phyloP scores from a whole-genome alignment of 1,140 invertebrate genomes.

The Pogonus chalceus region DNA sequence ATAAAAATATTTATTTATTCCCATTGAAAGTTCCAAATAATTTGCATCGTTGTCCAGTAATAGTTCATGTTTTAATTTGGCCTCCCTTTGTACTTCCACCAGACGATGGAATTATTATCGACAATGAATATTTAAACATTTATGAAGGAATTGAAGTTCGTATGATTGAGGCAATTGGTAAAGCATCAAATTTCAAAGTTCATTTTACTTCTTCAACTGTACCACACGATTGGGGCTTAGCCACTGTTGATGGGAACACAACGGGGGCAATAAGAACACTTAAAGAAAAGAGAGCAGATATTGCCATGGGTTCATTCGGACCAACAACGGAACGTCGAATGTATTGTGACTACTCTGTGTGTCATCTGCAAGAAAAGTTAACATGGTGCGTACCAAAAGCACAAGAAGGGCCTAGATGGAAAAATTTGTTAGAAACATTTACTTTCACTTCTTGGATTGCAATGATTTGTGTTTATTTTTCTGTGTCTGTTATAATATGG shows the following conservation, averaged over 20 bases:
- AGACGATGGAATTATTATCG: background rate
- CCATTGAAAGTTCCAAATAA: slow-evolving; percentile 20
- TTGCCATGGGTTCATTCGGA: slow-evolving; percentile 15
- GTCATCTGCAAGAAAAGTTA: slow-evolving; percentile 14
- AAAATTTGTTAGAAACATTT: background rate
- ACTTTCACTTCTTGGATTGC: slow-evolving; percentile 1
- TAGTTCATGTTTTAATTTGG: slow-evolving; percentile 15
- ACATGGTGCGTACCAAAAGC: slow-evolving; percentile 18
- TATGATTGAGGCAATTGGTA: slow-evolving; percentile 17
- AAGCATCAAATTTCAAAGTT: slow-evolving; percentile 15
- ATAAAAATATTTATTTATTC: slow-evolving; percentile 14
- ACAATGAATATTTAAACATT: background rate
- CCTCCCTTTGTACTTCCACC: slow-evolving; percentile 18
- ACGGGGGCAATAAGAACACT: slow-evolving; percentile 13
- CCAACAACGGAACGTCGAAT: slow-evolving; percentile 9
- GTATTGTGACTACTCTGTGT: slow-evolving; percentile 14
- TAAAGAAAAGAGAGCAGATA: background rate
- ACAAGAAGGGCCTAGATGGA: background rate
- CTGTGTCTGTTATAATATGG: slow-evolving; percentile 14
- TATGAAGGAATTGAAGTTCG: slow-evolving; percentile 19
- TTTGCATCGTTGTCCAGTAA: slow-evolving; percentile 20
- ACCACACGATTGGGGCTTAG: slow-evolving; percentile 13
- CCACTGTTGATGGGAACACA: slow-evolving; percentile 15
- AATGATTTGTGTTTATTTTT: slow-evolving; percentile 9
- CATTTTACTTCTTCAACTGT: slow-evolving; percentile 12